A percentile compares a stretch with the other conserved stretches of the same genome.
Conservation (phyloP, 2,113 vertebrate genomes). For the Hippocampus abdominalis region DNA sequence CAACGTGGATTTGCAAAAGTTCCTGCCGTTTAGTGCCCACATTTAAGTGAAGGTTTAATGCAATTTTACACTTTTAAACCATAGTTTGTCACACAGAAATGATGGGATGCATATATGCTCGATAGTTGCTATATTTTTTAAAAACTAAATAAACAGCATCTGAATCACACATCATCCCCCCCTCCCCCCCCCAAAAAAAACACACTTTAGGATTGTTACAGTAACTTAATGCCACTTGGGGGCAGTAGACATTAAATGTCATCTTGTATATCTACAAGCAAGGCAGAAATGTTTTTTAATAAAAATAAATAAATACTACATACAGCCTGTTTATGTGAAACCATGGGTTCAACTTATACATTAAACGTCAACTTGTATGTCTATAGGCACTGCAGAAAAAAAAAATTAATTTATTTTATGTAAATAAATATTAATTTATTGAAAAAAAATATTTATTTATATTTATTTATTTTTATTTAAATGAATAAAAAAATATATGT, state of each 20-base stretch:
- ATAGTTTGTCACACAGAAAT: background rate
- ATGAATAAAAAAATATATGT: no score
- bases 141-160: background rate
- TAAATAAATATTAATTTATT: no score
- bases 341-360: no score
- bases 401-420: no score
- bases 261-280: background rate
- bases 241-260: background rate
- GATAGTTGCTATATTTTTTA: background rate
- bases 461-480: no score
- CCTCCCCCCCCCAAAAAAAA: background rate
- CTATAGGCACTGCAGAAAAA: no score
- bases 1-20: conserved; percentile 9
- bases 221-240: background rate
- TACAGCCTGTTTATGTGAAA: no score
- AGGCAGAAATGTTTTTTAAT: no score
- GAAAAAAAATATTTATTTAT: no score
- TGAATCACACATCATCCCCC: background rate
- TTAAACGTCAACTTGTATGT: no score
- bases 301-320: no score
- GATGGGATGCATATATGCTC: background rate
- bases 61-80: background rate
- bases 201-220: background rate
- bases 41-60: background rate
- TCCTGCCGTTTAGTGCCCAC: conserved; percentile 3